phyloP scores from a whole-genome alignment of 64 coral and sea anemone species.

The Anthopleura sola region DNA sequence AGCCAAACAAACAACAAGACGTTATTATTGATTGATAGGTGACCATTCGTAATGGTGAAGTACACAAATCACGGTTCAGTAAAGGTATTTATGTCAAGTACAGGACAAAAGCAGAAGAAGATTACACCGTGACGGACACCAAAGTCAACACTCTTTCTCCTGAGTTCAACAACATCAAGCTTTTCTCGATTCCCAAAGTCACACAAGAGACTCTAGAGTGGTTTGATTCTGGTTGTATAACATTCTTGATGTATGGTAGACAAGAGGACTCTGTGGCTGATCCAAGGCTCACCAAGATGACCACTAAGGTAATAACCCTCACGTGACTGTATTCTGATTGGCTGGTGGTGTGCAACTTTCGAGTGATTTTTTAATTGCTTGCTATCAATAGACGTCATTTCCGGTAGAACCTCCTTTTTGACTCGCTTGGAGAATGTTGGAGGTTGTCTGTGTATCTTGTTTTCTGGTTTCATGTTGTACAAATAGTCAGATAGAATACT shows the following conservation, averaged over 20 bases:
- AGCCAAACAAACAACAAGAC: no score
- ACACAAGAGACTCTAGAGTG: slow-evolving; percentile 79
- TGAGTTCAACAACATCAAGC: slow-evolving; percentile 80
- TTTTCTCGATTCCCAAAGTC: slow-evolving; percentile 65
- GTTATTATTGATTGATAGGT: slow-evolving; percentile 47
- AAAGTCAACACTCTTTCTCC: slow-evolving; percentile 69
- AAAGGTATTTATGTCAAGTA: slow-evolving; percentile 94
- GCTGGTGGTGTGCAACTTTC: neutral
- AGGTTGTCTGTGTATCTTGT: no score
- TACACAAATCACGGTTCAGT: slow-evolving; percentile 77
- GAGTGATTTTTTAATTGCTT: no score
- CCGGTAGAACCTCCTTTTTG: no score
- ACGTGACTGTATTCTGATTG: no score
- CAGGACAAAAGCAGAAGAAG: slow-evolving; percentile 55
- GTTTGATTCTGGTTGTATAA: slow-evolving; percentile 94
- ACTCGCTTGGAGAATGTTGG: no score
- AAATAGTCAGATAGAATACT: no score
- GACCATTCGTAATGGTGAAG: slow-evolving; percentile 73
- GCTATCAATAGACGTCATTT: no score
- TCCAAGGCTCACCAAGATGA: slow-evolving; percentile 77
- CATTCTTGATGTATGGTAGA: slow-evolving; percentile 73
- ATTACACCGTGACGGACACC: slow-evolving; percentile 60
- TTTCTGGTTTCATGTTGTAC: no score
- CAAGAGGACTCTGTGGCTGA: slow-evolving; percentile 88
- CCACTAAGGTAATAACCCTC: slow-evolving; percentile 68